phyloP scores from a whole-genome alignment of 2,888 invertebrate genomes.

The Tupiocoris notatus region DNA sequence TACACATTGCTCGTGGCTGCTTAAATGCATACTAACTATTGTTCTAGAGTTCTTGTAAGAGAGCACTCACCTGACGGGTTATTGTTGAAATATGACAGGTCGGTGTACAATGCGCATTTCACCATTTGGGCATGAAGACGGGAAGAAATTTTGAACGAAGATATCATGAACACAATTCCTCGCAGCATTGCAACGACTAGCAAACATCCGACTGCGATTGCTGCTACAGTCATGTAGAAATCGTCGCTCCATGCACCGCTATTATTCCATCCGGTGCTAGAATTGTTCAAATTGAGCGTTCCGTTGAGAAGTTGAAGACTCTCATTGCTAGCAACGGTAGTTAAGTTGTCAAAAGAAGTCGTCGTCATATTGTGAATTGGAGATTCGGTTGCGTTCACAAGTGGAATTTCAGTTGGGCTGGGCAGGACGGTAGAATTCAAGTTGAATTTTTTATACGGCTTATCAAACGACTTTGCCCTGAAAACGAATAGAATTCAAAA shows the following conservation, averaged over 20 bases:
- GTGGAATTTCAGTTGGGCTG: too few species aligned
- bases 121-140: slow-evolving; percentile 78
- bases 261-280: too few species aligned
- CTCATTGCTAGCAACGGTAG: too few species aligned
- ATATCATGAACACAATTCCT: slow-evolving; percentile 69
- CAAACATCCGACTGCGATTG: background rate
- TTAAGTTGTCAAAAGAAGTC: too few species aligned
- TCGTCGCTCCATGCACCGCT: background rate
- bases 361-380: background rate
- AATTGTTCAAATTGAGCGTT: too few species aligned
- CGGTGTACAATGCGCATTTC: slow-evolving; percentile 67
- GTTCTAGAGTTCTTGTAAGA: too few species aligned
- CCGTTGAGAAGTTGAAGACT: too few species aligned
- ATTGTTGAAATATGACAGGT: slow-evolving; percentile 79
- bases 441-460: too few species aligned
- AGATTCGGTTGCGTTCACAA: too few species aligned
- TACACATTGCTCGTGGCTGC: too few species aligned
- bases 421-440: background rate
- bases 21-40: too few species aligned
- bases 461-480: slow-evolving; percentile 26
- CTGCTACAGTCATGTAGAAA: slow-evolving; percentile 19
- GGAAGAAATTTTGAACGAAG: slow-evolving; percentile 72
- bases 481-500: background rate
- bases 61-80: slow-evolving; percentile 73
- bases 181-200: slow-evolving; percentile 53